phyloP scores from a whole-genome alignment of 2,888 invertebrate genomes.

The Andrena hattorfiana region DNA sequence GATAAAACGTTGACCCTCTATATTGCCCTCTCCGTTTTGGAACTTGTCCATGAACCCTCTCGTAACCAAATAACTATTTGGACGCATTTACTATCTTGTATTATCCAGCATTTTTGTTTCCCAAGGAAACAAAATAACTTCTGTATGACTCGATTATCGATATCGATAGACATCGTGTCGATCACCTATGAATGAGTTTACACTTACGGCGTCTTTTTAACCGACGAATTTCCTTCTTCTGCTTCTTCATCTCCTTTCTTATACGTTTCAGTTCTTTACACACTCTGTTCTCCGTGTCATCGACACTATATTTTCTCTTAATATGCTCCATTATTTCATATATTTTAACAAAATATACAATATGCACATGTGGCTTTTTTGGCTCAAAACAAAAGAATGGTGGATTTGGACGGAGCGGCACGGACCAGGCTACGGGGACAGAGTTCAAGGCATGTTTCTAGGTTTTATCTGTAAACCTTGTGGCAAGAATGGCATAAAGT shows the following conservation, averaged over 20 bases:
- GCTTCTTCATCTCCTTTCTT: background rate
- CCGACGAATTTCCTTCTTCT: background rate
- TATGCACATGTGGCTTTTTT: no score
- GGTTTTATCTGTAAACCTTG: no score
- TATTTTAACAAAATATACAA: no score
- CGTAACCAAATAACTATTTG: constrained; percentile 3
- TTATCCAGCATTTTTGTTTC: background rate
- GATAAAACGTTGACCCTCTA: no score
- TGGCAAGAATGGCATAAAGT: no score
- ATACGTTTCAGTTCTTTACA: background rate
- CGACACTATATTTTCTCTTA: no score
- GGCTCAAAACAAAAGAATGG: no score
- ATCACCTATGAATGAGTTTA: background rate
- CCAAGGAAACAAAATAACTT: background rate
- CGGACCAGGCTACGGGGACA: no score
- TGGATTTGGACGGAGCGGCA: no score
- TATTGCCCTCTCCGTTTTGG: background rate
- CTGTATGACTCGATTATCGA: background rate
- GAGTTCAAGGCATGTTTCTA: no score
- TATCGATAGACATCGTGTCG: background rate
- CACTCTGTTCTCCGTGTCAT: background rate
- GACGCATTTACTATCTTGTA: background rate
- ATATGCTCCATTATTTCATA: background rate
- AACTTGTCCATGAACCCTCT: background rate
- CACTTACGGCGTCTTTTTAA: background rate